Base-by-base conservation (phyloP, 2,113 vertebrate species). In the Lamprotornis superbus region DNA sequence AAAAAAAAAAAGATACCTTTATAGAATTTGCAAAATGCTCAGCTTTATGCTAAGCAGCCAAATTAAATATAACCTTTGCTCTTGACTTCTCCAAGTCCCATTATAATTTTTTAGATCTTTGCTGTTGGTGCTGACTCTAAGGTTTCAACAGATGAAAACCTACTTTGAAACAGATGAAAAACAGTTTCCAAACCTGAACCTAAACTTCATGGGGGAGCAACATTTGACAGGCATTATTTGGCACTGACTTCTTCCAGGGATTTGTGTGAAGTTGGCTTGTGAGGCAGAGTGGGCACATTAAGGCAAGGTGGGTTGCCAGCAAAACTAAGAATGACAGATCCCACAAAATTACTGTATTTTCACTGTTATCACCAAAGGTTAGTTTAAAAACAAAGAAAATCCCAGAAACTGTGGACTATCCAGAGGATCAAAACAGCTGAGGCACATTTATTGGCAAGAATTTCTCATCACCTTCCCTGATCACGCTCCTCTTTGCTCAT, bases 381-480 rank as follows among this genome's bases (percentile, higher is more conserved):
- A 64, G 35, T 86, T 78, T 49, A 75, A 96, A 95, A 88, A 60
- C 50, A 90, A 77, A 90, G 56, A 78, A 75, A 89, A 82, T 27
- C 28, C 15, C 53, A 69, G 56, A 79, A 93, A 49, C 10, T 71
- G 9, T 67, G 49, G 20, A 13, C 47, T 74, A 46, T 33, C 10
- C 31, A 56, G 46, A 81, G 15, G 31, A 53, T 49, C 11, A 64
- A 44, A 74, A 60, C 24, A n/a, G 31, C 24, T 57, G 22, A 50
- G 27, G 31, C 5, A 46, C 4, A 10, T 56, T 89, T 87, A 55
- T 59, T 46, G n/a, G 37, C 22, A 87, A 56, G 53, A 49, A 46
- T 63, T 83, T 94, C 59, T 69, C 22, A 63, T 30, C 47, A 35
- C 15, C 42, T 40, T 76, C 42, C 9, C 16, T 44, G 23, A 37